These are phyloP conservation scores for Conistra vaccinii DNA, from an alignment of 2,888 invertebrate genomes.

Conservation along the genomic window DNA sequence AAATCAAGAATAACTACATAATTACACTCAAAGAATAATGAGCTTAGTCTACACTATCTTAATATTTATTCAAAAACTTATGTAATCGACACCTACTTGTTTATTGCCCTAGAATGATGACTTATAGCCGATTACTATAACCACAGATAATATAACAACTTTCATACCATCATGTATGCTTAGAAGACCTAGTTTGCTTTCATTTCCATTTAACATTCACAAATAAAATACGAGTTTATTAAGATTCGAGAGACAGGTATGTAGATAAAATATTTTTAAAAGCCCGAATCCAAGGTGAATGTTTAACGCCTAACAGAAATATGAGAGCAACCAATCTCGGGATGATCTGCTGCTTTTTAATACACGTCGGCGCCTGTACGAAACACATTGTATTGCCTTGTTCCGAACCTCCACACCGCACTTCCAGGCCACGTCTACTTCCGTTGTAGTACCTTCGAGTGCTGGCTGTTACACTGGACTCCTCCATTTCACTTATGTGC, in stretches of 20 bases:
- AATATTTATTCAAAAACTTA: slow-evolving; percentile 20
- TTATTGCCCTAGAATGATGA: background rate
- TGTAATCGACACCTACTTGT: slow-evolving; percentile 1
- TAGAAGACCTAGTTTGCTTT: background rate
- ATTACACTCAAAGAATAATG: slow-evolving; percentile 10
- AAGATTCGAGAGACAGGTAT: background rate
- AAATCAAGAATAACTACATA: slow-evolving; percentile 8
- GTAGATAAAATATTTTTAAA: background rate
- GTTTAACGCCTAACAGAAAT: background rate
- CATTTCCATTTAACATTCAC: too few relatives aligned
- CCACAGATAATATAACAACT: too few relatives aligned
- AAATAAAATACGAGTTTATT: background rate
- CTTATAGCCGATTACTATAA: background rate
- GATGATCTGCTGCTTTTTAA: background rate
- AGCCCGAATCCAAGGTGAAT: too few relatives aligned
- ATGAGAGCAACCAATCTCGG: background rate
- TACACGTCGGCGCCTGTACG: background rate
- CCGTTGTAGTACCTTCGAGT: too few relatives aligned
- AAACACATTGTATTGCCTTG: background rate
- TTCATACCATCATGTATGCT: background rate
- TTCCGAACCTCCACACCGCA: too few relatives aligned
- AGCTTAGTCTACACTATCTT: background rate
- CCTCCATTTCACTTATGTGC: too few relatives aligned
- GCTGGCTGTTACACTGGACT: too few relatives aligned
- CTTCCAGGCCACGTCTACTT: too few relatives aligned